These are phyloP conservation scores for Dicyrtomina minuta DNA, from an alignment of 2,888 invertebrate species.

Conservation along the genomic window DNA sequence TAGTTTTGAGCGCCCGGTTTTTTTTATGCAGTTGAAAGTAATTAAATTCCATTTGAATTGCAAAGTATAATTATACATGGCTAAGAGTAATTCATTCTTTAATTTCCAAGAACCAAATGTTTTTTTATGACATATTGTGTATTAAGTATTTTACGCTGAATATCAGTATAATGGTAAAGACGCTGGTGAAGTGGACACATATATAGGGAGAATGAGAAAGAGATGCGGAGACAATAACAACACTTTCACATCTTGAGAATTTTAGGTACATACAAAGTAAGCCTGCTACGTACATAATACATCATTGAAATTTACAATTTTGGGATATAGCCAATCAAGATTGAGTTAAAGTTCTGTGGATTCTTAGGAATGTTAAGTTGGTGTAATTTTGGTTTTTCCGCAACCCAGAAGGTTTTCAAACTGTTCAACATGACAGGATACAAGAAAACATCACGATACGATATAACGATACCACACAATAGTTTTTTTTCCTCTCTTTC, in stretches of 20 bases:
- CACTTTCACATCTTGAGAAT: slow-evolving; percentile 11
- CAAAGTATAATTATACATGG: not conserved
- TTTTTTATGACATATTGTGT: slow-evolving; percentile 5
- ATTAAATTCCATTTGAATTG: slow-evolving; percentile 1
- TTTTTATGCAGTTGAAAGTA: slow-evolving; percentile 7
- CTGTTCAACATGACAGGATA: not conserved
- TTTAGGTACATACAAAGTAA: slow-evolving; percentile 15
- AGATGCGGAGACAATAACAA: slow-evolving; percentile 15
- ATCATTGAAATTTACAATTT: not conserved
- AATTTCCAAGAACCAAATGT: slow-evolving; percentile 13
- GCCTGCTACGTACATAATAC: not conserved
- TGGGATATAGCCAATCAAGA: slow-evolving; percentile 27
- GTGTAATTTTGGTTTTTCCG: slow-evolving; percentile 22
- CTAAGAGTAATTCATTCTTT: slow-evolving; percentile 15
- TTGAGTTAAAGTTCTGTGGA: slow-evolving; percentile 13
- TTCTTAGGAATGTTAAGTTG: slow-evolving; percentile 30
- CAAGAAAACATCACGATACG: slow-evolving; percentile 17
- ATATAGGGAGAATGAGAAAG: not conserved
- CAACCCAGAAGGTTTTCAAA: slow-evolving; percentile 8
- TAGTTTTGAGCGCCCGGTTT: not conserved
- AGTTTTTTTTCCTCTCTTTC: not conserved
- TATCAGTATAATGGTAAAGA: not conserved
- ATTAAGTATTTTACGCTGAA: too few species aligned
- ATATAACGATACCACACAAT: slow-evolving; percentile 1
- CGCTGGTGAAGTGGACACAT: not conserved